These are phyloP conservation scores for Chelonia mydas DNA, from an alignment of 2,797 vertebrate genomes.

Conservation along the genomic window DNA sequence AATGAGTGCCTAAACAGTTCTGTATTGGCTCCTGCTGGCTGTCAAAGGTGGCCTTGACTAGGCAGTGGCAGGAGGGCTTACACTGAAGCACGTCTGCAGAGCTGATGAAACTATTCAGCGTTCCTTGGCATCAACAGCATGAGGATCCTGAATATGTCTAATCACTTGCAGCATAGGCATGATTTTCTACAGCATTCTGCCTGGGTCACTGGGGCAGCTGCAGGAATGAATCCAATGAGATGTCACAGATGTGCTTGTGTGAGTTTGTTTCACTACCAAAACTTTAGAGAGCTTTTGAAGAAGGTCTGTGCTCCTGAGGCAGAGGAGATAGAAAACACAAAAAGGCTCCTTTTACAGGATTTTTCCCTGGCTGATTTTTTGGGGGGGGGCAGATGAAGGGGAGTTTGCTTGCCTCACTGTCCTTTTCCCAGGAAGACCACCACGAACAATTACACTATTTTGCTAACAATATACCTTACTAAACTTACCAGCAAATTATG, in stretches of 20 bases:
- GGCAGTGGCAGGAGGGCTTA: conserved; percentile 60
- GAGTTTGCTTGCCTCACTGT: not conserved
- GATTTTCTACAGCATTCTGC: not conserved
- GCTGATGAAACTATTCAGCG: conserved; percentile 66
- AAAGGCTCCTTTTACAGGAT: not conserved
- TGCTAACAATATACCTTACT: not conserved
- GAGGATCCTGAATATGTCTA: conserved; percentile 25
- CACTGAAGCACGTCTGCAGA: conserved; percentile 60
- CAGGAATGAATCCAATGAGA: not conserved
- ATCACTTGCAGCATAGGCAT: conserved; percentile 20
- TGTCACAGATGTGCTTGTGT: not conserved
- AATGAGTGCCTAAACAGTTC: conserved; percentile 63
- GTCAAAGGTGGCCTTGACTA: conserved; percentile 71
- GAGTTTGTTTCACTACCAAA: not conserved
- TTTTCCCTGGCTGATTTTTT: not conserved
- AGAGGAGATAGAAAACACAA: not conserved
- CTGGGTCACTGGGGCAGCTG: conserved; percentile 47
- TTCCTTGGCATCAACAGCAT: conserved; percentile 37
- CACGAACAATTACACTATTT: not conserved
- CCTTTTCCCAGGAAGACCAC: not conserved
- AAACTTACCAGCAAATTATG: not conserved
- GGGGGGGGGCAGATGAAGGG: not conserved
- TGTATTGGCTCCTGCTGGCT: conserved; percentile 26
- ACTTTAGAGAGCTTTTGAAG: conserved; percentile 23
- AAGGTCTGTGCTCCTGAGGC: not conserved